Evolutionary conservation across 2,113 vertebrate species (phyloP).

Genomic region (Bos indicus): DNA sequence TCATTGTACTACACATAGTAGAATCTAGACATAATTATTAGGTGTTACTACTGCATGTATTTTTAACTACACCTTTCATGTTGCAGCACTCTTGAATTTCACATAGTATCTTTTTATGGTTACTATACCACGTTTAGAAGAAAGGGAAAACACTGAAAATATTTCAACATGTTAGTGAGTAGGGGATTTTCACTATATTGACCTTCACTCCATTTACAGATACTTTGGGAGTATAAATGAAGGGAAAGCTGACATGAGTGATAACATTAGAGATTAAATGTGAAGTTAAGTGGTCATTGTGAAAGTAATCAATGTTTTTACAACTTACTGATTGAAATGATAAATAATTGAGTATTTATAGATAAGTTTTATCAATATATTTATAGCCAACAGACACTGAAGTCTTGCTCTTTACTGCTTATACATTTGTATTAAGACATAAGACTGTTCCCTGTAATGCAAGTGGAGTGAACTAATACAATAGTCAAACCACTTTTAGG

Average conservation of each 20-base stretch:
- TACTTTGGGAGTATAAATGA: slow-evolving; percentile 7
- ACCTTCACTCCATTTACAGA: slow-evolving; percentile 47
- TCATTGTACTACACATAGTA: background rate
- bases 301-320: slow-evolving; percentile 26
- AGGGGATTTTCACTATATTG: slow-evolving; percentile 21
- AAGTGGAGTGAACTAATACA: background rate
- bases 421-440: background rate
- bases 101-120: slow-evolving; percentile 15
- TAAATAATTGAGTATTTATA: background rate
- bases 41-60: background rate
- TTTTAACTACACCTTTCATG: background rate
- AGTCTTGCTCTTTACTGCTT: background rate
- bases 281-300: background rate
- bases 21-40: slow-evolving; percentile 1
- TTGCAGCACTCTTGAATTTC: slow-evolving; percentile 27
- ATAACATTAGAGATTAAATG: background rate
- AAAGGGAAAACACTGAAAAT: slow-evolving; percentile 45
- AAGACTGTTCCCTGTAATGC: background rate
- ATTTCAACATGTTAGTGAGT: slow-evolving; percentile 31
- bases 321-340: background rate
- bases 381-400: background rate
- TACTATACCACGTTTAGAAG: background rate
- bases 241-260: background rate
- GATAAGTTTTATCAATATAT: background rate
- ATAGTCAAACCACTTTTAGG: background rate